phyloP scores from a whole-genome alignment of 2,797 vertebrate genomes.

The Coluber constrictor region DNA sequence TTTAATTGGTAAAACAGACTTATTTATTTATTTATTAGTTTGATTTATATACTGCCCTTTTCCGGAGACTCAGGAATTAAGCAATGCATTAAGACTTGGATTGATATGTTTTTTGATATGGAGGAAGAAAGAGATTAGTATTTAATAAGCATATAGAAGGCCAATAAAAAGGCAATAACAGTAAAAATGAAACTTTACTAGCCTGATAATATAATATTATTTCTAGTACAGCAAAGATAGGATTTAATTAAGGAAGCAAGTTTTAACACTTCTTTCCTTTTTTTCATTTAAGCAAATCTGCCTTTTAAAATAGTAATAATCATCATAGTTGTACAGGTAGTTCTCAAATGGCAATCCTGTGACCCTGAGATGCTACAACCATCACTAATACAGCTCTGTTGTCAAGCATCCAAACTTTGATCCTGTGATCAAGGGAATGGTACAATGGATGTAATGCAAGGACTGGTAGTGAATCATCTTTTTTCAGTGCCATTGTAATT shows the following conservation, averaged over 20 bases:
- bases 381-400: not conserved
- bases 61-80: no score
- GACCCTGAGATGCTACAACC: not conserved
- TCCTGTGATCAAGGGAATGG: not conserved
- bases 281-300: not conserved
- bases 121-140: not conserved
- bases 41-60: no score
- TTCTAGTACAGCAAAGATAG: not conserved
- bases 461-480: not conserved
- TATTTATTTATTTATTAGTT: no score
- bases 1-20: not conserved
- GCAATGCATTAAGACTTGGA: not conserved
- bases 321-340: not conserved
- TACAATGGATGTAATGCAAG: not conserved
- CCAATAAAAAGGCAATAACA: not conserved
- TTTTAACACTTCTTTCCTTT: not conserved
- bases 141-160: not conserved
- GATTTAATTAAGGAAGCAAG: not conserved
- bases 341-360: not conserved
- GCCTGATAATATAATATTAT: not conserved
- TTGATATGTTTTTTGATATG: not conserved
- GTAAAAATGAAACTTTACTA: not conserved
- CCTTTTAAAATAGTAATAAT: not conserved
- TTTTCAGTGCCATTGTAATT: not conserved
- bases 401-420: not conserved